These are phyloP conservation scores for Anas platyrhynchos DNA, from an alignment of 2,113 vertebrate genomes.

Conservation along the genomic window DNA sequence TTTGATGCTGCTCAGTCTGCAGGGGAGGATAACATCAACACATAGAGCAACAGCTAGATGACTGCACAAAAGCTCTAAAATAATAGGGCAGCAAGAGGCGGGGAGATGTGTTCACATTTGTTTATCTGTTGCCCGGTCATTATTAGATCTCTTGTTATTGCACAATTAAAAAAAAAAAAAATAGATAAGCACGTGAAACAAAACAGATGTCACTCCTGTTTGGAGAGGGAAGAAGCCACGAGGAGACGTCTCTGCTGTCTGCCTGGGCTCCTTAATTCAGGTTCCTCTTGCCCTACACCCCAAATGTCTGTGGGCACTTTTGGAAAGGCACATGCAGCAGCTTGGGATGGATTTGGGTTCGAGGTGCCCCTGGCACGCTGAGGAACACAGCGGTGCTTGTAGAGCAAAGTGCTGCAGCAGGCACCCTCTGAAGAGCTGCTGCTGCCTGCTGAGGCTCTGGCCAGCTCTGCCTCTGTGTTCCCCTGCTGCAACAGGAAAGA, in stretches of 20 bases:
- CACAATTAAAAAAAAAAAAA: slow-evolving; percentile 20
- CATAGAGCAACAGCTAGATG: neutral
- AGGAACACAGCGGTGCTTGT: rapidly evolving
- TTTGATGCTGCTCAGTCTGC: neutral
- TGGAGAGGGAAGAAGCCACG: neutral
- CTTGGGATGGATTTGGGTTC: neutral
- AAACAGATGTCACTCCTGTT: neutral
- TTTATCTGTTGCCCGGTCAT: neutral
- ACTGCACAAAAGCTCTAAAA: neutral
- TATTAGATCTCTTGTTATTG: slow-evolving; percentile 28
- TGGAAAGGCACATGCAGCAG: neutral
- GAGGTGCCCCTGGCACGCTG: neutral
- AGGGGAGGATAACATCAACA: neutral
- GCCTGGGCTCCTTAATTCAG: neutral
- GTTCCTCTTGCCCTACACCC: neutral
- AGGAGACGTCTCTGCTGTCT: neutral
- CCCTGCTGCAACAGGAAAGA: neutral
- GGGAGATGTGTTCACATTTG: neutral
- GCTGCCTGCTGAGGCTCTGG: neutral
- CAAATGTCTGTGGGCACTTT: neutral
- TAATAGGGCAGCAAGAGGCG: neutral
- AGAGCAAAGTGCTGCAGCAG: neutral
- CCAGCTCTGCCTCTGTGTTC: neutral
- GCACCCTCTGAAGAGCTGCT: neutral
- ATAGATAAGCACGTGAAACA: neutral